phyloP scores from a whole-genome alignment of 2,888 invertebrate genomes.

The Drosophila macrospina region DNA sequence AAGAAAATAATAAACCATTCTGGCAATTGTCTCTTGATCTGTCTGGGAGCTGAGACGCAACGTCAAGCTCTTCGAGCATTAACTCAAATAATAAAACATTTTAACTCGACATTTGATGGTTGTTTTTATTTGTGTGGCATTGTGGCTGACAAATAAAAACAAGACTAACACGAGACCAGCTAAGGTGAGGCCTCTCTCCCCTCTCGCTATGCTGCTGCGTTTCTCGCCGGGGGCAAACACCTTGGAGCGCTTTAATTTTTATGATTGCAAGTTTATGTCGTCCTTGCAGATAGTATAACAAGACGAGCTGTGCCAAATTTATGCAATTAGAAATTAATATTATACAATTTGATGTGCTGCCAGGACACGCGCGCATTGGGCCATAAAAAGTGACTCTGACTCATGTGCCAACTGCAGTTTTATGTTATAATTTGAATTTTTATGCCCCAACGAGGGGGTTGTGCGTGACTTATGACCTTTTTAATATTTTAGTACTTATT shows the following conservation, averaged over 20 bases:
- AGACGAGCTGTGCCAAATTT: conserved; percentile 73
- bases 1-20: conserved; percentile 68
- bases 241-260: conserved; percentile 76
- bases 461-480: conserved; percentile 47
- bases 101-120: conserved; percentile 83
- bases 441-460: conserved; percentile 27
- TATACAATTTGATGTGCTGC: conserved; percentile 74
- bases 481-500: conserved; percentile 48
- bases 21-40: conserved; percentile 68
- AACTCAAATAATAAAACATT: conserved; percentile 79
- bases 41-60: conserved; percentile 6
- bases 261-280: conserved; percentile 58
- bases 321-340: conserved; percentile 84
- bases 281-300: conserved; percentile 46
- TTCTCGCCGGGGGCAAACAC: conserved; percentile 49
- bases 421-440: conserved; percentile 71
- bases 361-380: conserved; percentile 58
- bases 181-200: conserved; percentile 22
- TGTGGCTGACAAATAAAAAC: conserved; percentile 80
- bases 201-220: too few relatives aligned
- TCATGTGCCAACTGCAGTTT: conserved; percentile 75
- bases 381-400: conserved; percentile 57
- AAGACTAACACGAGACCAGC: conserved; percentile 46
- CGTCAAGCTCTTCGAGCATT: conserved; percentile 39
- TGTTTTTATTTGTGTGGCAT: conserved; percentile 82